These are phyloP conservation scores for Neostethus bicornis DNA, from an alignment of 2,797 vertebrate genomes.

Conservation along the genomic window DNA sequence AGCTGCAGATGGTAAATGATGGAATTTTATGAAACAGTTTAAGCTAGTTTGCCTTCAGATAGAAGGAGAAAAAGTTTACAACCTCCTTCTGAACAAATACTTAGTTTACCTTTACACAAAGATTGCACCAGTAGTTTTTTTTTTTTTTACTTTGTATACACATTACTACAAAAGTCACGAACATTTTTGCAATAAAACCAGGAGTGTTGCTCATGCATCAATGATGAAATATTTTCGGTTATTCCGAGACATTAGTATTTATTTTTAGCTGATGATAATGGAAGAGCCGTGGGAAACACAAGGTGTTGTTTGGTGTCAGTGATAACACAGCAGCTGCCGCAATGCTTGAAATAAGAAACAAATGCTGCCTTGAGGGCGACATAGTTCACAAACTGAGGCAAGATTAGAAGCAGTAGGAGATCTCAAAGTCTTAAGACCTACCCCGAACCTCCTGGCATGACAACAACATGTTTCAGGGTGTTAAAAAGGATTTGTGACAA, in stretches of 20 bases:
- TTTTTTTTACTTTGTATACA: slow-evolving; percentile 10
- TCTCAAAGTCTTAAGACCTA: not conserved
- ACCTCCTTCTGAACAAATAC: slow-evolving; percentile 27
- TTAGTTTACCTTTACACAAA: slow-evolving; percentile 23
- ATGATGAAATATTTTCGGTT: not conserved
- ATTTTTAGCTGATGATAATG: not conserved
- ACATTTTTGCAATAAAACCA: too few species aligned
- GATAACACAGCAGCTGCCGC: not conserved
- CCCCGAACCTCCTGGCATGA: too few species aligned
- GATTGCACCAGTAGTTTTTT: slow-evolving; percentile 19
- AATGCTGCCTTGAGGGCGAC: not conserved
- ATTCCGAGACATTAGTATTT: not conserved
- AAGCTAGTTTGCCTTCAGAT: slow-evolving; percentile 55
- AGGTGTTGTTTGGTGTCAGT: not conserved
- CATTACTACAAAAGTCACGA: too few species aligned
- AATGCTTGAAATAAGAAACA: not conserved
- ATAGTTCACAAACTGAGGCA: not conserved
- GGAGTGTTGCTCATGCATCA: not conserved
- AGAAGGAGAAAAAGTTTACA: slow-evolving; percentile 51
- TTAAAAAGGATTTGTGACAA: too few species aligned
- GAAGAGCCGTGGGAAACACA: not conserved
- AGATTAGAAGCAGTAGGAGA: not conserved
- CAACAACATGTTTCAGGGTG: too few species aligned
- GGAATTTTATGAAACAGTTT: slow-evolving; percentile 70
- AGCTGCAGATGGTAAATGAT: slow-evolving; percentile 77